These are phyloP conservation scores for Hololepta plana DNA, from an alignment of 2,888 invertebrate species.

Conservation along the genomic window DNA sequence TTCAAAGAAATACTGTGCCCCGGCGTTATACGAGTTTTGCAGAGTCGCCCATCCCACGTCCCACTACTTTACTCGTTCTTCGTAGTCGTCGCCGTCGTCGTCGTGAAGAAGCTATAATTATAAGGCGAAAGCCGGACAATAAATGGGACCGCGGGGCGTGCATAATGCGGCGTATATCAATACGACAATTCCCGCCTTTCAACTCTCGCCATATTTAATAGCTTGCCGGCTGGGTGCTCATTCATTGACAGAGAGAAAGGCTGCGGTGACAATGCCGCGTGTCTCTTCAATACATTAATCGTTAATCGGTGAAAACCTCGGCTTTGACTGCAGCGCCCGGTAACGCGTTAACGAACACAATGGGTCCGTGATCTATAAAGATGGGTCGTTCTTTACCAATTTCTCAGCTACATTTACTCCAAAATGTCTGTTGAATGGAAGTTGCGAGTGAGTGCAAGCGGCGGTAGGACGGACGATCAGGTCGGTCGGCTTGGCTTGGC, in stretches of 20 bases:
- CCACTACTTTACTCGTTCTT: too few relatives aligned
- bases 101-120: slow-evolving; percentile 15
- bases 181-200: slow-evolving; percentile 22
- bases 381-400: slow-evolving; percentile 30
- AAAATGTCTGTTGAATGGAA: slow-evolving; percentile 26
- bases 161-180: slow-evolving; percentile 25
- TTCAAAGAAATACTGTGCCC: slow-evolving; percentile 4
- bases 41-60: too few relatives aligned
- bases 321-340: slow-evolving; percentile 18
- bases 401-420: slow-evolving; percentile 30
- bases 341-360: too few relatives aligned
- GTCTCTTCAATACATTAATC: slow-evolving; percentile 25
- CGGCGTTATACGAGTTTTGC: too few relatives aligned
- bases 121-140: slow-evolving; percentile 14
- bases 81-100: too few relatives aligned
- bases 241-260: slow-evolving; percentile 20
- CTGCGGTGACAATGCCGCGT: slow-evolving; percentile 17
- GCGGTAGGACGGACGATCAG: slow-evolving; percentile 2
- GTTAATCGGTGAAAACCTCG: slow-evolving; percentile 23
- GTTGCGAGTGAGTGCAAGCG: slow-evolving; percentile 11
- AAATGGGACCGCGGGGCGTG: slow-evolving; percentile 16
- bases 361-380: slow-evolving; percentile 26
- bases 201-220: slow-evolving; percentile 23
- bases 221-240: slow-evolving; percentile 14
- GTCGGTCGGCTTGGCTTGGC: slow-evolving; percentile 9